Percentiles rank a stretch among this genome's conserved stretches.
phyloP scores from a whole-genome alignment of 2,888 invertebrate genomes.

The Hirtodrosophila cameraria region DNA sequence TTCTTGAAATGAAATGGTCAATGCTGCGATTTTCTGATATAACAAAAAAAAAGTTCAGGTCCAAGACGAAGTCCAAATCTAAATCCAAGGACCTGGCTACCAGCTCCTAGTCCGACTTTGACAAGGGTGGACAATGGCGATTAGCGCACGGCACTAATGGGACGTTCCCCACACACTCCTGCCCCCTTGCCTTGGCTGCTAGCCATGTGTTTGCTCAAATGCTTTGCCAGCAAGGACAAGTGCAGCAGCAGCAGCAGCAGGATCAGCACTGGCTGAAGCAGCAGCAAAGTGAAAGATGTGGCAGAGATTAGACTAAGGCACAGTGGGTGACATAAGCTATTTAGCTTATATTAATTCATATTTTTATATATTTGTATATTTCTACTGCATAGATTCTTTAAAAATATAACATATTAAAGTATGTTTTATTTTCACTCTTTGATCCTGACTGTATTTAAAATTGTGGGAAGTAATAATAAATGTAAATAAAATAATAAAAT shows the following conservation, averaged over 20 bases:
- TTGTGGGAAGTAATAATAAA: too few relatives aligned
- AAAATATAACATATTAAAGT: too few relatives aligned
- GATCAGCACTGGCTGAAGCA: not conserved
- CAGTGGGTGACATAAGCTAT: too few relatives aligned
- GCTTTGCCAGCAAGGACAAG: constrained; percentile 53
- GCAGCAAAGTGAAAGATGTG: constrained; percentile 52
- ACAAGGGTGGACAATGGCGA: constrained; percentile 80
- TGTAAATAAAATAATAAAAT: too few relatives aligned
- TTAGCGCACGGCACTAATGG: constrained; percentile 76
- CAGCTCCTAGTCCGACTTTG: constrained; percentile 53
- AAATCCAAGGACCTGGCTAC: constrained; percentile 10
- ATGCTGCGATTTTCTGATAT: constrained; percentile 27
- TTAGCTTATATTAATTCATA: too few relatives aligned
- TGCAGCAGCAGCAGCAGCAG: constrained; percentile 26
- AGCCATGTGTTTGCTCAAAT: constrained; percentile 76
- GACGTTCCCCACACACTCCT: constrained; percentile 31
- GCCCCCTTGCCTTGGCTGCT: constrained; percentile 4
- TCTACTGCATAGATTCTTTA: too few relatives aligned
- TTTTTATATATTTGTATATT: too few relatives aligned
- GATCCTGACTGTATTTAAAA: too few relatives aligned
- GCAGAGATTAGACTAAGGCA: constrained; percentile 40
- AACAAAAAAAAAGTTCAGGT: constrained; percentile 7
- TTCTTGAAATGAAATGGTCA: constrained; percentile 35
- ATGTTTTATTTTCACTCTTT: too few relatives aligned
- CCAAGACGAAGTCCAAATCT: constrained; percentile 26